These are phyloP conservation scores for Phlogophora meticulosa DNA, from an alignment of 2,888 invertebrate genomes.

Conservation along the genomic window DNA sequence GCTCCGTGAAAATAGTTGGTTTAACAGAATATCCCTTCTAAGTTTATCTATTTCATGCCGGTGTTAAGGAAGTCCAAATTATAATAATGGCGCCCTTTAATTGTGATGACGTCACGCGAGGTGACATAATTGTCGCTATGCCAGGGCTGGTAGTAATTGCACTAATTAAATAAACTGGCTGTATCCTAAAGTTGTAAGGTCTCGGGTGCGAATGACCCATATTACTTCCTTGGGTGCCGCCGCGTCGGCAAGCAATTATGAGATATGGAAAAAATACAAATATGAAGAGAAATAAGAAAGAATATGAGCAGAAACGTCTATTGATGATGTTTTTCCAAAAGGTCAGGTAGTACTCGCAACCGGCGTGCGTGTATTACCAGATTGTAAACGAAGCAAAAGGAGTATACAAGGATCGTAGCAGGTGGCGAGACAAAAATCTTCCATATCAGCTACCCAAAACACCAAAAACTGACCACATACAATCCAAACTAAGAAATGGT, in stretches of 20 bases:
- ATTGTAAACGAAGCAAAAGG: too few species aligned
- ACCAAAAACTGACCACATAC: conserved; percentile 6
- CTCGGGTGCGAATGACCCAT: conserved; percentile 33
- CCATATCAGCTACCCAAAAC: conserved; percentile 14
- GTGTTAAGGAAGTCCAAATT: conserved; percentile 69
- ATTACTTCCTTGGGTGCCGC: conserved; percentile 30
- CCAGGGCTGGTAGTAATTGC: conserved; percentile 60
- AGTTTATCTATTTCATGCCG: conserved; percentile 22
- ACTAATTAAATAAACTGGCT: conserved; percentile 58
- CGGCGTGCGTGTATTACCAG: too few species aligned
- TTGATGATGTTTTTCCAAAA: too few species aligned
- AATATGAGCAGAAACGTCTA: too few species aligned
- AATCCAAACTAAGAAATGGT: conserved; percentile 17
- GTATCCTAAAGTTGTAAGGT: conserved; percentile 55
- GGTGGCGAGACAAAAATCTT: conserved; percentile 24
- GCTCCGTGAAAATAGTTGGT: too few species aligned
- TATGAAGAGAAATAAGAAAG: too few species aligned
- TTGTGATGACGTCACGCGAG: conserved; percentile 68
- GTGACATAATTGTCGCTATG: conserved; percentile 67
- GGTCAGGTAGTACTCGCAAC: too few species aligned
- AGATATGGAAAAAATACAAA: too few species aligned
- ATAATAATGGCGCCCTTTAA: conserved; percentile 67
- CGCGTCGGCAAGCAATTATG: conserved; percentile 1
- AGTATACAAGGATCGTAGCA: too few species aligned
- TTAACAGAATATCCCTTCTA: conserved; percentile 17